Base-by-base conservation (phyloP, 2,113 vertebrate species). In the Nymphicus hollandicus region DNA sequence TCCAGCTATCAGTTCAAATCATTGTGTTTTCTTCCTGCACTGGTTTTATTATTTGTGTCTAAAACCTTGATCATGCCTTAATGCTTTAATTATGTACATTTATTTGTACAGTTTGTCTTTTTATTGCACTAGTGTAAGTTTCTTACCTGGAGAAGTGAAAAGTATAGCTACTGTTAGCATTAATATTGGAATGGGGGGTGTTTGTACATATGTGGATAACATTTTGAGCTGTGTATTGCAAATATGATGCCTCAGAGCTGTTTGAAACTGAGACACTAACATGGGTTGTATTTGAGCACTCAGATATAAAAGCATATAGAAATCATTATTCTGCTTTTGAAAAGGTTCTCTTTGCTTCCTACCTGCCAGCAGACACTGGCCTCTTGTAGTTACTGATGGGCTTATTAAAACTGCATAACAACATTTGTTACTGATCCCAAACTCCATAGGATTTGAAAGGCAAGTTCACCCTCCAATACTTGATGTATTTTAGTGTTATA, bases 171-270 rank as follows among this genome's bases (percentile, higher is more conserved):
- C 29, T 35, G 0, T 17, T 31, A 10, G 35, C 37, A 17, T 37
- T 1, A 17, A 16, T 69, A 60, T 1, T 60, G 58, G 29, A 2
- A 3, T 14, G 8, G 17, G 11, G 24, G 14, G 13, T 77, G 25
- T 43, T 68, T 47, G 17, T 18, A 15, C 16, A 5, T 12, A 4
- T 9, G 0, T 0, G 1, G 37, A 13, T 33, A 27, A 35, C 43
- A 35, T n/a, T 83, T 88, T 55, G 29, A 63, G 64, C 28, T 63
- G 17, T 4, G 1, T 8, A 1, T 23, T n/a, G 41, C 44, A 53
- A 43, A 68, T 44, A 13, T 0, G 2, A 7, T 80, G 44, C 29
- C 63, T 83, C 44, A 37, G 22, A 71, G 19, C 27, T 25, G 15
- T 23, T 10, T 43, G 58, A 55, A 81, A 63, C 56, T 13, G 44